A percentile compares a stretch with the other conserved stretches of the same genome.
Conservation (phyloP, 2,888 invertebrate genomes). For the Limulus polyphemus region DNA sequence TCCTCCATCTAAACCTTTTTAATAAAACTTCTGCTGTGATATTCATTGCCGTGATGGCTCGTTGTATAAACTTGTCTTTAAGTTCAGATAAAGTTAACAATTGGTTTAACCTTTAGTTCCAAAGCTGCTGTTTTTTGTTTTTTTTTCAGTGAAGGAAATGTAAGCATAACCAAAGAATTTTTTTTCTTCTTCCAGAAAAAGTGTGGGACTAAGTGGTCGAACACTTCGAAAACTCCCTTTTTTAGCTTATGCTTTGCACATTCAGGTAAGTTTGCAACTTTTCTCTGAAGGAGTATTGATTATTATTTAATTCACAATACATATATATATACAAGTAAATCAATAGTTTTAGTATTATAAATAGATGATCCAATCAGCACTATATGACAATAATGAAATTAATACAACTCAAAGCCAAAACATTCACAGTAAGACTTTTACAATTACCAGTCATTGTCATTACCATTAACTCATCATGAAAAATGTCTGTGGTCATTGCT, state of each 20-base stretch:
- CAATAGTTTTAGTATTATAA: too few species aligned
- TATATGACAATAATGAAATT: too few species aligned
- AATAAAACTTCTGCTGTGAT: too few species aligned
- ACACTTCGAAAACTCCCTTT: conserved; percentile 78
- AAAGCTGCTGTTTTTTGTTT: neutral
- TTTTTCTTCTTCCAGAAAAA: conserved; percentile 37
- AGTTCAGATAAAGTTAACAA: conserved; percentile 7
- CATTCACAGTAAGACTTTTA: too few species aligned
- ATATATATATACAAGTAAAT: too few species aligned
- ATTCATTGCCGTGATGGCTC: neutral
- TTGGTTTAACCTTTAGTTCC: neutral
- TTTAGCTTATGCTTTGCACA: conserved; percentile 44
- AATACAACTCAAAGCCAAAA: too few species aligned
- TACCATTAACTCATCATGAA: too few species aligned
- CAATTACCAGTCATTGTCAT: too few species aligned
- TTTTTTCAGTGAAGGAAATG: conserved; percentile 29
- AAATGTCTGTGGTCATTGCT: too few species aligned
- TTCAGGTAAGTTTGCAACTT: conserved; percentile 5
- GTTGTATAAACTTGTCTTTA: conserved; percentile 3
- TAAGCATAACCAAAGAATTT: conserved; percentile 3
- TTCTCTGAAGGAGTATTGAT: neutral
- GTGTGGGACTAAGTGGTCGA: conserved; percentile 66
- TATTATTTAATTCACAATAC: neutral
- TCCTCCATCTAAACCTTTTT: too few species aligned
- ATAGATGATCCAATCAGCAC: too few species aligned